Evolutionary conservation across 2,797 vertebrate genomes (phyloP), one percentile per base, ranked within the genome.

Genomic region (Trematomus bernacchii): DNA sequence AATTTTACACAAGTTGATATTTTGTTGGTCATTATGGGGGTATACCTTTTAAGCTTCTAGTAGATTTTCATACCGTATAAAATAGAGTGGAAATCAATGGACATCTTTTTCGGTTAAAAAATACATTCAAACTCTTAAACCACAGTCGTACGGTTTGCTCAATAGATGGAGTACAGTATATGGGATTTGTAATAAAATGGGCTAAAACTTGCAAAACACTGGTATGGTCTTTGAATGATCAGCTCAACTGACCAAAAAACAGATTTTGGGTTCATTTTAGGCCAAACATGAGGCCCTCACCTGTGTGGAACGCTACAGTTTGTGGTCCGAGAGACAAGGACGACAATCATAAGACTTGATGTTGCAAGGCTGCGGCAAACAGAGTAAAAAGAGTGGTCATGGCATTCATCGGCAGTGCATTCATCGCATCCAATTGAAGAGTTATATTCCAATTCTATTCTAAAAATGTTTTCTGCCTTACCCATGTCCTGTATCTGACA

Each of bases 321-420:
- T 60, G 68, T 71, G 60, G 67, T 89, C 84, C 80, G 76, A 84
- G 83, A 77, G 37, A 76, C 77, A 40, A 85, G 79, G 83, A 79
- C 52, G 30, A 85, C 90, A 79, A 77, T 87, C 73, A n/a, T 69
- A 44, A 58, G 61, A 79, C 55, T 37, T 78, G 33, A 33, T 73
- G 55, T 79, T 70, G 77, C 75, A 76, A 83, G 71, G 77, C 85
- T 80, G 85, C 75, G 74, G 83, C 80, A 76, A 76, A 80, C 58
- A 55, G 46, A 42, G 58, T 40, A 55, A 15, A 64, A 62, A 50
- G 65, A 70, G 63, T 63, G 59, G 71, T 69, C 82, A 62, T 89
- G 80, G 84, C 80, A 83, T 87, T 77, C 66, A 82, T 80, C 62
- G 59, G 84, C 86, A 89, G 86, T 89, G 87, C 81, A 71, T 90